A percentile compares a stretch with the other conserved stretches of the same genome.
Conservation (phyloP, 2,113 vertebrate genomes). For the Crocuta crocuta region DNA sequence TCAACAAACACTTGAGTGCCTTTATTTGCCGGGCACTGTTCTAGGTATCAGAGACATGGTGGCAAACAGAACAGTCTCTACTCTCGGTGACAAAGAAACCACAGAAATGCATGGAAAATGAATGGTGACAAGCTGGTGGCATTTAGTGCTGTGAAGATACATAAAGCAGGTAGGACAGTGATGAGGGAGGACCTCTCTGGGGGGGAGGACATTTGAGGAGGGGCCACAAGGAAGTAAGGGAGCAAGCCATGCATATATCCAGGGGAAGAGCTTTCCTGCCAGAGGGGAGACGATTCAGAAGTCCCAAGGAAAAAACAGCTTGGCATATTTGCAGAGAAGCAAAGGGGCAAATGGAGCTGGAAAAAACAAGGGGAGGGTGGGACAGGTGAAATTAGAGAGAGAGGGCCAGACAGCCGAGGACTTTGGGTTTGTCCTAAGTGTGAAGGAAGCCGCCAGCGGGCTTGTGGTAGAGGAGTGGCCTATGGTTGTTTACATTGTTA, state of each 20-base stretch:
- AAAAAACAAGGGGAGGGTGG: background rate
- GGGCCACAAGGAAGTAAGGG: background rate
- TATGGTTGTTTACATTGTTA: background rate
- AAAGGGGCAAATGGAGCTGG: background rate
- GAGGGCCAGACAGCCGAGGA: background rate
- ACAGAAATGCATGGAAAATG: background rate
- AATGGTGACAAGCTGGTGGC: background rate
- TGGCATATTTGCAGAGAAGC: background rate
- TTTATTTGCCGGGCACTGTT: background rate
- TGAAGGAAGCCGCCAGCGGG: background rate
- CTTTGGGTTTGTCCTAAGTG: background rate
- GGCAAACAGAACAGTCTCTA: background rate
- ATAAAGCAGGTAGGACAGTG: background rate
- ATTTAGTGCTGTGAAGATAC: background rate
- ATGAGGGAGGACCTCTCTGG: background rate
- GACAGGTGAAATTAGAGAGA: background rate
- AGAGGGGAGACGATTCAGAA: background rate
- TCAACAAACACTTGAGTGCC: background rate
- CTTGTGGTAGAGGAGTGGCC: background rate
- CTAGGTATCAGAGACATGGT: background rate
- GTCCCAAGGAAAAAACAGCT: background rate
- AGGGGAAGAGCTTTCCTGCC: background rate
- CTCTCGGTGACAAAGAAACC: background rate
- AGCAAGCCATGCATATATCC: background rate
- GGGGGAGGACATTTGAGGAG: background rate